Evolutionary conservation across 2,888 invertebrate genomes (phyloP).

Genomic region (Ormia ochracea): DNA sequence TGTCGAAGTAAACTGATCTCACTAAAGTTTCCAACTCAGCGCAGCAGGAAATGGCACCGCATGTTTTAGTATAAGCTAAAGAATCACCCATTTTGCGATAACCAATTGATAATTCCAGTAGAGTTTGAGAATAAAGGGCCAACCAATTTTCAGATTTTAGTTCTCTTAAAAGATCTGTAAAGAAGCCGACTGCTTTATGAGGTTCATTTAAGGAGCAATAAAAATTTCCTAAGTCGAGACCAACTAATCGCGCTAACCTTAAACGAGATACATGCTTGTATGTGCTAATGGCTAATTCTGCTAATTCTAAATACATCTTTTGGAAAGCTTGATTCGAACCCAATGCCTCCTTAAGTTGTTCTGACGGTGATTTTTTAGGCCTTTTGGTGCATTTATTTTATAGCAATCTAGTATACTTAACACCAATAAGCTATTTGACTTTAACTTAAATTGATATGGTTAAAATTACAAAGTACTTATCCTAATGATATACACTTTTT

Average conservation of each 20-base stretch:
- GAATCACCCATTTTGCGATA: slow-evolving; percentile 87
- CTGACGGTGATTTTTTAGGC: slow-evolving; percentile 81
- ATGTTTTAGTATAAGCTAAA: slow-evolving; percentile 84
- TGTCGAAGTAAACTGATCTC: slow-evolving; percentile 87
- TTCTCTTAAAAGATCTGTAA: slow-evolving; percentile 90
- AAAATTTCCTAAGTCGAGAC: slow-evolving; percentile 91
- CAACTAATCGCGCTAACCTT: slow-evolving; percentile 90
- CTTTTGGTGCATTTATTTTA: too few relatives aligned
- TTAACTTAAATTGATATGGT: too few relatives aligned
- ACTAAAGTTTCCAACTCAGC: slow-evolving; percentile 85
- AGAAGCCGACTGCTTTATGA: slow-evolving; percentile 92
- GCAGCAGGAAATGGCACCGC: slow-evolving; percentile 88
- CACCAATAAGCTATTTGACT: too few relatives aligned
- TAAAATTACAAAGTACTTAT: too few relatives aligned
- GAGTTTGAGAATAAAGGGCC: slow-evolving; percentile 87
- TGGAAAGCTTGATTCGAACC: slow-evolving; percentile 93
- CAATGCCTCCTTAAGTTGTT: slow-evolving; percentile 91
- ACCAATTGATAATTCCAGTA: slow-evolving; percentile 89
- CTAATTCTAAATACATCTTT: slow-evolving; percentile 93
- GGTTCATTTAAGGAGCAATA: slow-evolving; percentile 91
- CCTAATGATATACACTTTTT: too few relatives aligned
- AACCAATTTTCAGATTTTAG: slow-evolving; percentile 93
- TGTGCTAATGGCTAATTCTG: slow-evolving; percentile 96
- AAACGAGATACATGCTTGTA: slow-evolving; percentile 93
- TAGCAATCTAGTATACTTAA: too few relatives aligned